Evolutionary conservation across 2,888 invertebrate genomes (phyloP), one percentile per base, ranked within the genome.

Genomic region (Meliscaeva auricollis): DNA sequence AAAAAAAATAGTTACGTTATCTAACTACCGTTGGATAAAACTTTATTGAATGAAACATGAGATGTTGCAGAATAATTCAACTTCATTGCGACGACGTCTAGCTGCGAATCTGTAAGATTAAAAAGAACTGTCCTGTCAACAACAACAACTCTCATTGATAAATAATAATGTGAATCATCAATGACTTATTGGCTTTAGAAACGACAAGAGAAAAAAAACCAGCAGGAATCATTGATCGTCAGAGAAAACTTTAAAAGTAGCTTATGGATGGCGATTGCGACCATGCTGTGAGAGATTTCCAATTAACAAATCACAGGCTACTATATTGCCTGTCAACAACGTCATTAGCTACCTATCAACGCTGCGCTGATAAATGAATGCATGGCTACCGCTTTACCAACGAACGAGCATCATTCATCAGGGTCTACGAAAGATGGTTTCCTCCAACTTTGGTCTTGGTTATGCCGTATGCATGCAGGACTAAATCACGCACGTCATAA

Each of bases 311-410:
- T 72, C 80, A 80, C 58, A 58, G 66, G 22, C 70, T 22, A 38
- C 38, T 35, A 1, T 70, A 81, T 70, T 54, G 58, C 75, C 84
- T 81, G 41, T 68, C 58, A 81, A 76, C 66, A 84, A 54, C 66
- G 38, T 81, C 75, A 72, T 80, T 84, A 80, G 84, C 66, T 75
- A 66, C 80, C 56, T 17, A 35, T 46, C 52, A 66, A 62, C 75
- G n/a, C n/a, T n/a, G n/a, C n/a, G n/a, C 72, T 76, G 75, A 76
- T 81, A 81, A 60, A 85, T 80, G 41, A 85, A 85, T 85, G 80
- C 56, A 17, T 68, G 72, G 74, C 79, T 75, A 74, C 79, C 41
- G 72, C 58, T 58, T 73, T 38, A 64, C 74, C 62, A 52, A 62
- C 17, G 32, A 20, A 62, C 50, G 22, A 41, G n/a, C n/a, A 44